Conservation (phyloP, 2,113 vertebrate species). For the Myotis brandtii region DNA sequence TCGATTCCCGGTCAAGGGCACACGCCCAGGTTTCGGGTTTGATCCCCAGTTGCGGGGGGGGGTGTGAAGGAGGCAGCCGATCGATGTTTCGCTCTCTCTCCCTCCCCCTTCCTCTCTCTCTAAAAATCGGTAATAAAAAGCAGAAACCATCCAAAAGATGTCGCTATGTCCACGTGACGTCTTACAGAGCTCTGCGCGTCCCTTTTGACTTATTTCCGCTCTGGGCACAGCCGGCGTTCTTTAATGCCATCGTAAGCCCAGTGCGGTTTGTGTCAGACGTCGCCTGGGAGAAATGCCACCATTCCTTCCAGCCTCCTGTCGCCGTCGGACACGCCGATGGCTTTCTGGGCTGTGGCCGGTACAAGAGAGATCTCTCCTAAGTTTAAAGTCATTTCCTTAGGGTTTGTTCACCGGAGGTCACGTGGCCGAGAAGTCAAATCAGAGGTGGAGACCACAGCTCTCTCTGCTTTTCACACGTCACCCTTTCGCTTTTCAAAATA, state of each 20-base stretch:
- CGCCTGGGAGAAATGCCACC: not conserved
- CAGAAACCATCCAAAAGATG: not conserved
- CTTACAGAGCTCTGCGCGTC: not conserved
- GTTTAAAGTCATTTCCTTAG: conserved; percentile 35
- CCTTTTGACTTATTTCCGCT: not conserved
- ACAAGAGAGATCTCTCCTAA: conserved; percentile 30
- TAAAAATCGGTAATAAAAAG: no score
- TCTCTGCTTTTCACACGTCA: no score
- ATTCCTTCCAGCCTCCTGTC: not conserved
- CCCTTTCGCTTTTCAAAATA: no score
- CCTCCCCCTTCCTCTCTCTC: no score
- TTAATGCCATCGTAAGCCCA: not conserved
- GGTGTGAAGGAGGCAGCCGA: no score
- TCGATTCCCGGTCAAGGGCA: no score
- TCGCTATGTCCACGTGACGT: not conserved
- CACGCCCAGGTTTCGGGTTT: no score
- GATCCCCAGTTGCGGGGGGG: no score
- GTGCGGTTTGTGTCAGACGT: not conserved
- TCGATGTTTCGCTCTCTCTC: no score
- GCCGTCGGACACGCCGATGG: not conserved
- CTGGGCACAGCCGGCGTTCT: not conserved
- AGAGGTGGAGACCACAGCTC: not conserved
- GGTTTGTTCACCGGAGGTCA: not conserved
- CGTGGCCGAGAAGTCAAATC: not conserved
- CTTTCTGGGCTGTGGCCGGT: not conserved